These are phyloP conservation scores for Drosophila anomelani DNA, from an alignment of 2,888 invertebrate genomes.

Conservation along the genomic window DNA sequence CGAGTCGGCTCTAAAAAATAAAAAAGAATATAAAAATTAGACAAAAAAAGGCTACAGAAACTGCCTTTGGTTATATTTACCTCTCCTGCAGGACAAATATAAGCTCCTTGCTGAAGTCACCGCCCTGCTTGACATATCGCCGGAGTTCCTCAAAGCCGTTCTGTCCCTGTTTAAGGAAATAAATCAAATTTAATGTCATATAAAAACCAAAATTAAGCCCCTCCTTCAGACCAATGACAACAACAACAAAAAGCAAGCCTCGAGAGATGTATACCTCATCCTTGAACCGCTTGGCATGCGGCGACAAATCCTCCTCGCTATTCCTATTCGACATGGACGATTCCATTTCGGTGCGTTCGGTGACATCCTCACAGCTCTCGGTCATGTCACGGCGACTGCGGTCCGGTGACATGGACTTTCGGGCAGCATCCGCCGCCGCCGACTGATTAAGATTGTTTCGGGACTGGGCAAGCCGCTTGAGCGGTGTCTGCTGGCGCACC, in stretches of 20 bases:
- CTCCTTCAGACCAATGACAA: slow-evolving; percentile 6
- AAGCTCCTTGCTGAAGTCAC: slow-evolving; percentile 97
- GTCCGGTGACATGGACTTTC: slow-evolving; percentile 63
- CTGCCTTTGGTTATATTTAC: slow-evolving; percentile 85
- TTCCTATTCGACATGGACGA: slow-evolving; percentile 68
- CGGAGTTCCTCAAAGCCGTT: slow-evolving; percentile 97
- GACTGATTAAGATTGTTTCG: slow-evolving; percentile 73
- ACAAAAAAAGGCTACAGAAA: neutral
- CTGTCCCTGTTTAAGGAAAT: slow-evolving; percentile 90
- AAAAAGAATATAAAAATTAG: neutral
- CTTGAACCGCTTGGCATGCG: slow-evolving; percentile 73
- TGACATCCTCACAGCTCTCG: slow-evolving; percentile 72
- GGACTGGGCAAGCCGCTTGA: slow-evolving; percentile 81
- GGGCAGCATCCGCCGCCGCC: slow-evolving; percentile 7
- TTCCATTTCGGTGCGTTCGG: slow-evolving; percentile 66
- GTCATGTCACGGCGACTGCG: slow-evolving; percentile 47
- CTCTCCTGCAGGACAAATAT: slow-evolving; percentile 95
- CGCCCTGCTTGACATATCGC: slow-evolving; percentile 96
- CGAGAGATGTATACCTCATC: slow-evolving; percentile 73
- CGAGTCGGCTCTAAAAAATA: slow-evolving; percentile 90
- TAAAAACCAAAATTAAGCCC: neutral
- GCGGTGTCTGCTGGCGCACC: slow-evolving; percentile 83
- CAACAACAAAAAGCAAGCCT: neutral
- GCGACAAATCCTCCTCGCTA: slow-evolving; percentile 77
- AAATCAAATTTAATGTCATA: neutral